A percentile compares a stretch with the other conserved stretches of the same genome.
Evolutionary conservation across 37 sponge, comb jelly and placozoan species (phyloP).

Genomic region (Hormiphora californensis): DNA sequence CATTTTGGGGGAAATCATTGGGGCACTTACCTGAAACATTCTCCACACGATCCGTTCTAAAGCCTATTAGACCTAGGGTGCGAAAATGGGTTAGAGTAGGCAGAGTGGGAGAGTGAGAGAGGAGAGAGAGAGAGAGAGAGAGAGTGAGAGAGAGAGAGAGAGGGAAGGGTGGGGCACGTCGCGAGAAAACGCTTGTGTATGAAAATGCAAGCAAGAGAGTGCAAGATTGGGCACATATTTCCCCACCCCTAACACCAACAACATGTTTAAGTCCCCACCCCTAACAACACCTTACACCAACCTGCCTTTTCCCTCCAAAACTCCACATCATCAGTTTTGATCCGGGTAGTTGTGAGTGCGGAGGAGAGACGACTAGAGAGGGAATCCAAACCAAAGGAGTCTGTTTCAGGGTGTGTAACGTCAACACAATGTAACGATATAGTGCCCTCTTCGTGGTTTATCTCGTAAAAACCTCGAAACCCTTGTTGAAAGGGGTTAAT

Average conservation of each 20-base stretch:
- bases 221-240: no score
- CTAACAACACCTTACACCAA: no score
- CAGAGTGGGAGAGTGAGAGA: no score
- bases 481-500: no score
- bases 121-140: background rate
- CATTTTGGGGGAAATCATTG: no score
- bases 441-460: slow-evolving; percentile 9
- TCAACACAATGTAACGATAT: background rate
- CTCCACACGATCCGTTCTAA: slow-evolving; percentile 73
- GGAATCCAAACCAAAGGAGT: background rate
- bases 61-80: slow-evolving; percentile 57
- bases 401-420: background rate
- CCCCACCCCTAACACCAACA: no score
- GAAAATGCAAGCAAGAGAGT: no score
- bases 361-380: background rate
- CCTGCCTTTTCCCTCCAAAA: slow-evolving; percentile 44
- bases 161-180: background rate
- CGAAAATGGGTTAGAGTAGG: background rate
- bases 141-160: slow-evolving; percentile 1
- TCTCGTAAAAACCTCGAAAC: slow-evolving; percentile 35
- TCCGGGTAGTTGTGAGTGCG: slow-evolving; percentile 8
- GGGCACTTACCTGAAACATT: no score
- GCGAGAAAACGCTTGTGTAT: background rate
- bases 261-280: no score
- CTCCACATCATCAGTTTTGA: slow-evolving; percentile 27